Base-by-base conservation (phyloP, 2,113 vertebrate genomes). In the Ceyx margarethae region DNA sequence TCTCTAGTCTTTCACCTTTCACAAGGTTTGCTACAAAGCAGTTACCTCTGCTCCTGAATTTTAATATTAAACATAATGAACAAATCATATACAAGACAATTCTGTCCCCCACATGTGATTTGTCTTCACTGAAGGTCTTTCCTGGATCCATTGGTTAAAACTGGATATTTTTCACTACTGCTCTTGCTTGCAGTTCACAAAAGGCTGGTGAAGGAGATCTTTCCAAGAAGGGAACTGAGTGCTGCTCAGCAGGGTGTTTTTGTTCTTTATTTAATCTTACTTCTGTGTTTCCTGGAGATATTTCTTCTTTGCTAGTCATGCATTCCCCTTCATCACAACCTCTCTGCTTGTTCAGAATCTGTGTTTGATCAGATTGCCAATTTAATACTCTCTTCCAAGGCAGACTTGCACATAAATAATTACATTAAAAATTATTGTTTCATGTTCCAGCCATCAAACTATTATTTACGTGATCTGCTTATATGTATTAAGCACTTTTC, bases 121-220 rank as follows among this genome's bases (percentile, higher is more conserved):
- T 80, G 28, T 62, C 51, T 51, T 60, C 74, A 5, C 10, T 43
- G 22, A 65, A 65, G 25, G 46, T 12, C 19, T 57, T 71, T 57
- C 74, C 42, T 56, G n/a, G 6, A 81, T 72, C 22, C 22, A 33
- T 46, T 28, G 40, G 50, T 3, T 57, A 5, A 5, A 69, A 74
- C 15, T 22, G 25, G 15, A 33, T 21, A 81, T 54, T 66, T 79
- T 46, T 50, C 33, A 25, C 3, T 43, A 19, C 29, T 82, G 21
- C 26, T 85, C 29, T 9, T 80, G 21, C n/a, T 65, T 91, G 46
- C 16, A 42, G 18, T 37, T 73, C 22, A 5, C 6, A 6, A n/a
- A 74, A 1, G 0, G 58, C 0, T n/a, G 18, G n/a, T 66, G 14
- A 66, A 65, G 45, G 4, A 76, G 15, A 5, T 58, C 21, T 31